A percentile compares a stretch with the other conserved stretches of the same genome.
phyloP scores from a whole-genome alignment of 2,797 vertebrate species.

The Phataginus tetradactyla region DNA sequence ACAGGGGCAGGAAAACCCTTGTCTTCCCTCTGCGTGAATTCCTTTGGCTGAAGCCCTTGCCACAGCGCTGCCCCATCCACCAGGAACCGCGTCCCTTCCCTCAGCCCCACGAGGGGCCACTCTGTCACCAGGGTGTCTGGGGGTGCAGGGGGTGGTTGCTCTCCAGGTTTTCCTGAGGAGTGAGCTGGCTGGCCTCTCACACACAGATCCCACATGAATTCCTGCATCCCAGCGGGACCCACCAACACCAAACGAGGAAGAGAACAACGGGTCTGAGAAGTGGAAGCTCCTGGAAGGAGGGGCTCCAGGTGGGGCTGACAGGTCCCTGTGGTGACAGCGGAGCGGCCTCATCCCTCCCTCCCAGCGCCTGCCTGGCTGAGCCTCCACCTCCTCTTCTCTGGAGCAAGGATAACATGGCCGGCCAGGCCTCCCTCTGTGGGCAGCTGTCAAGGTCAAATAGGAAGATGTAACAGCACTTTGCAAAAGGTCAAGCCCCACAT shows the following conservation, averaged over 20 bases:
- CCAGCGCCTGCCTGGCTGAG: neutral
- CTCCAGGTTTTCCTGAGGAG: neutral
- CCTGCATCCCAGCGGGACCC: neutral
- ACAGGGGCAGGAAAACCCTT: neutral
- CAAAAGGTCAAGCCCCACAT: neutral
- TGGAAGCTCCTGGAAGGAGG: neutral
- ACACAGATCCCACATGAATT: neutral
- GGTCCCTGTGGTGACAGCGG: rapidly evolving
- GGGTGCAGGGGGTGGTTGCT: neutral
- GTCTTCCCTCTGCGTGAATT: neutral
- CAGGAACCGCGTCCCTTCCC: neutral
- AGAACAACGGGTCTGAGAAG: neutral
- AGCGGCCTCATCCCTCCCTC: neutral
- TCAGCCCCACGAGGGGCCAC: neutral
- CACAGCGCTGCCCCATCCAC: neutral
- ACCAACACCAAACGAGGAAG: neutral
- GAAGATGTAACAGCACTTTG: neutral
- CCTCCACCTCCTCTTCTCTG: neutral
- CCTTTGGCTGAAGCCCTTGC: neutral
- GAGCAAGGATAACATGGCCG: neutral
- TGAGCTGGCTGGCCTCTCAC: neutral
- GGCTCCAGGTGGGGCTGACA: neutral
- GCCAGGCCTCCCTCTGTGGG: neutral
- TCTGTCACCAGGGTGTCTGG: neutral
- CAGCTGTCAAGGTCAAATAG: neutral